Evolutionary conservation across 2,888 invertebrate genomes (phyloP), one percentile per base, ranked within the genome.

Genomic region (Cetonia aurata): DNA sequence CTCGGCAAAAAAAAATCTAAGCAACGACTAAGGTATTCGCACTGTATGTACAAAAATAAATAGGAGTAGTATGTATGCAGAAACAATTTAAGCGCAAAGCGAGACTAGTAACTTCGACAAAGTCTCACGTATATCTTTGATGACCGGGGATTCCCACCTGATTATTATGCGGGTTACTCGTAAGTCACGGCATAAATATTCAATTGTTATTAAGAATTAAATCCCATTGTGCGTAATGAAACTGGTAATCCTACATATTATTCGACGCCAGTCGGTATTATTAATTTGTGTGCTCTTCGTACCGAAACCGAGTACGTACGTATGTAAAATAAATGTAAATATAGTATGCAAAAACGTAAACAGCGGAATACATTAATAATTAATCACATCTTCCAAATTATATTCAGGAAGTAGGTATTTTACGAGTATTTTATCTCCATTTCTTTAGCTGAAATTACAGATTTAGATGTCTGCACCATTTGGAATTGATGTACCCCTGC

Each of bases 161-260:
- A 60, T 60, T 60, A 37, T 52, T 62, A 69, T 69, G 69, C 69
- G 42, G 31, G 69, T 42, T 53, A 46, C 60, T n/a, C 44, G 67
- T 67, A 67, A 56, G 60, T 69, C 60, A 53, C 52, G 37, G 33
- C 60, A 69, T 69, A 69, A 69, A 69, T 69, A 69, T 69, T 69
- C 69, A 69, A 60, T 60, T 60, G 60, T 60, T 60, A 60, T 60
- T 60, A 60, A 60, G 60, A 60, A 60, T 60, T 60, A 60, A 60
- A 60, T 60, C 60, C 15, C 48, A 60, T 48, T 60, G 60, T 48
- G 60, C 60, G 60, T 60, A 60, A 60, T 60, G 48, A 46, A 46
- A 60, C 60, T 60, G 31, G 46, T 60, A 60, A 60, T 60, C 46
- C 31, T 60, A 60, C 60, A 48, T 60, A 48, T 31, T 60, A 25